phyloP scores from a whole-genome alignment of 2,113 vertebrate species.

The Alligator sinensis region DNA sequence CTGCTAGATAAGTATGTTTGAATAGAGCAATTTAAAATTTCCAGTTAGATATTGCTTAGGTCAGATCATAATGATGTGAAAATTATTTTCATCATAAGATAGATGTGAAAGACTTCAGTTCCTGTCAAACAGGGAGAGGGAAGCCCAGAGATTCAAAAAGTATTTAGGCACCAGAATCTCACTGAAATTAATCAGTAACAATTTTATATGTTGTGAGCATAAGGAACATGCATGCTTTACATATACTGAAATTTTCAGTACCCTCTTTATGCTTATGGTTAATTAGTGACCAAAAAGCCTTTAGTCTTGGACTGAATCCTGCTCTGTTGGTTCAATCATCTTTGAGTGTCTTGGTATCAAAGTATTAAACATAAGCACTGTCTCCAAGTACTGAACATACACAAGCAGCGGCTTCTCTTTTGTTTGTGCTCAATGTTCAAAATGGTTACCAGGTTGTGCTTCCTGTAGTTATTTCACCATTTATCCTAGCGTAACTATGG shows the following conservation, averaged over 20 bases:
- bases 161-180: no score
- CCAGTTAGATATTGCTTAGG: background rate
- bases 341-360: background rate
- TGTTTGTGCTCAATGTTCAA: constrained; percentile 8
- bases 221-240: no score
- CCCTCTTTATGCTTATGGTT: background rate
- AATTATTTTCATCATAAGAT: background rate
- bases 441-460: constrained; percentile 48
- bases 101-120: background rate
- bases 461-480: constrained; percentile 69
- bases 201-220: no score
- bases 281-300: background rate
- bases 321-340: background rate
- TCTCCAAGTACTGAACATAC: background rate
- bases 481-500: constrained; percentile 46
- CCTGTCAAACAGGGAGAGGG: background rate
- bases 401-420: background rate
- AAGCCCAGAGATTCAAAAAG: background rate
- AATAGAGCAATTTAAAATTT: background rate
- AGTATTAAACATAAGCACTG: background rate
- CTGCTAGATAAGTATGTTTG: background rate
- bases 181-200: no score
- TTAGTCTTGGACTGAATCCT: background rate
- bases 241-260: background rate
- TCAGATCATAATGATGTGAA: background rate